A percentile compares a stretch with the other conserved stretches of the same genome.
Evolutionary conservation across 2,113 vertebrate species (phyloP).

Genomic region (Irena cyanogastra): DNA sequence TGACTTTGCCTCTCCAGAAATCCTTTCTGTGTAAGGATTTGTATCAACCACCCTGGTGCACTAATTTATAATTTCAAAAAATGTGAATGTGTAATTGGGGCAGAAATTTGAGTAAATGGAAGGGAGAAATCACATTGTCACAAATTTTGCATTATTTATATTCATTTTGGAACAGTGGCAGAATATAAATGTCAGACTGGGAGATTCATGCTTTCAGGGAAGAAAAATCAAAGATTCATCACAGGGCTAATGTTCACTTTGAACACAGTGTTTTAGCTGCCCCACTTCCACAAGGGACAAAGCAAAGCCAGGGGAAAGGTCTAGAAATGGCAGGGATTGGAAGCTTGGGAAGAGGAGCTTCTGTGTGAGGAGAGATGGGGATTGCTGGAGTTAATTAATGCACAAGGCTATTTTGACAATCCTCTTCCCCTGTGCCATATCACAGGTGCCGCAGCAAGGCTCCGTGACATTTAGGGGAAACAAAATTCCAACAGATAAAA

Average conservation of each 20-base stretch:
- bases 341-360: neutral
- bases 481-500: neutral
- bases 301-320: neutral
- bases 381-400: neutral
- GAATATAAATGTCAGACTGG: slow-evolving; percentile 36
- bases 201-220: slow-evolving; percentile 23
- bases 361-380: neutral
- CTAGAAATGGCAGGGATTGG: neutral
- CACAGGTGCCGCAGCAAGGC: neutral
- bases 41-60: neutral
- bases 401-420: neutral
- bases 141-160: slow-evolving; percentile 61
- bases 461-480: neutral
- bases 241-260: neutral
- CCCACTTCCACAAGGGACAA: neutral
- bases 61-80: neutral
- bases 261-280: neutral
- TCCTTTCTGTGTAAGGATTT: neutral
- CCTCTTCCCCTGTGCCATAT: neutral
- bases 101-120: slow-evolving; percentile 28
- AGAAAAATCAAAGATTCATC: slow-evolving; percentile 38
- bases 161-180: slow-evolving; percentile 24
- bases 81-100: neutral
- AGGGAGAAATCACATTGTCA: slow-evolving; percentile 21
- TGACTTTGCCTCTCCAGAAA: neutral